Evolutionary conservation across 2,888 invertebrate species (phyloP), one percentile per base, ranked within the genome.

Genomic region (Leptinotarsa tumamoca): DNA sequence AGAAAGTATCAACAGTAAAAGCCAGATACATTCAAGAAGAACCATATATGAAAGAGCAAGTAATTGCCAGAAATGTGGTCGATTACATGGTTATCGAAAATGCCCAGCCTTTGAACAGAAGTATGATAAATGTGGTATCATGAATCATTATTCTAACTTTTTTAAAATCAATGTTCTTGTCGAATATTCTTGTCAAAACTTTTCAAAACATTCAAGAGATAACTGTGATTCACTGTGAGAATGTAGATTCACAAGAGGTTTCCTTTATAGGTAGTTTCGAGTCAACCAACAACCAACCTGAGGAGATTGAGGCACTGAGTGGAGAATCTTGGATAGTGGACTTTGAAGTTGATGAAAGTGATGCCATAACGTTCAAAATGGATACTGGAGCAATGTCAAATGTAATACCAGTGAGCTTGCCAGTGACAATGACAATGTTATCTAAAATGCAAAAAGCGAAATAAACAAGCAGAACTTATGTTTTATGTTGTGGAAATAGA

Each of bases 401-500:
- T 71, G 27, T 71, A 21, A 58, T 70, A 43, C 43, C 54, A 27
- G n/a, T 70, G n/a, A 71, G 33, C 3, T 66, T 67, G 67, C 70
- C 68, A 68, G n/a, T 69, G 67, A 23, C 67, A 21, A 21, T 67
- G 58, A 51, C 14, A 76, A 56, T 61, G 33, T 14, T 61, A 61
- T 23, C 17, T 61, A 17, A 61, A 61, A 61, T 76, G 72, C 72
- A 76, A 33, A 52, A 54, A 52, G 18, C 68, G 67, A 72, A 63
- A 66, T 54, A 70, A 67, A 54, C 23, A 58, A 13, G 61, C 15
- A 15, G 72, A 72, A 63, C 21, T 72, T 68, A 63, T 67, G 63
- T 73, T 76, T 51, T 72, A 78, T 67, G 70, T 78, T 50, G 74
- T 72, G 17, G 72, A 78, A 52, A 61, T 70, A 27, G 68, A 78